Evolutionary conservation across 2,888 invertebrate species (phyloP).

Genomic region (Temnothorax rugatulus): DNA sequence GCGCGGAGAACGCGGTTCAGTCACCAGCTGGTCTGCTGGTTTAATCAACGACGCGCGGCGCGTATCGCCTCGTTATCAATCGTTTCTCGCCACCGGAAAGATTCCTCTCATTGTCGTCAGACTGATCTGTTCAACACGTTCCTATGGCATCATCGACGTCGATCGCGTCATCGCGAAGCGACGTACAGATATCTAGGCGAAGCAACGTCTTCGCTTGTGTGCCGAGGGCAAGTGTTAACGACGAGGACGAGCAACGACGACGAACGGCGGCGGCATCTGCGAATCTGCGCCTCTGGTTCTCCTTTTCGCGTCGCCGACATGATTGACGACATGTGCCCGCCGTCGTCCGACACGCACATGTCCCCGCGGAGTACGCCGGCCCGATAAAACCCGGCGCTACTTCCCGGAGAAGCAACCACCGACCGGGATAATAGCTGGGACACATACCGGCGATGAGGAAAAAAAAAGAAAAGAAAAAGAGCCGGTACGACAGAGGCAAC

Average conservation of each 20-base stretch:
- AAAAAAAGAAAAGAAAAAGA: slow-evolving; percentile 49
- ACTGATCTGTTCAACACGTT: not conserved
- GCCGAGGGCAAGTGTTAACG: slow-evolving; percentile 61
- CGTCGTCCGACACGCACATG: slow-evolving; percentile 53
- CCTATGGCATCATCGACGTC: slow-evolving; percentile 45
- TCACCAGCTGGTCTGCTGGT: not conserved
- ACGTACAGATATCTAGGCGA: slow-evolving; percentile 32
- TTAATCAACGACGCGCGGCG: slow-evolving; percentile 5
- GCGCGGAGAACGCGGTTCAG: not conserved
- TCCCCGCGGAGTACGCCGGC: not conserved
- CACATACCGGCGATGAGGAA: slow-evolving; percentile 32
- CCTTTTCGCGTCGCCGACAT: slow-evolving; percentile 65
- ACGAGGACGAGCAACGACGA: slow-evolving; percentile 32
- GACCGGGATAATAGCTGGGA: slow-evolving; percentile 63
- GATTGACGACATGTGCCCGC: slow-evolving; percentile 65
- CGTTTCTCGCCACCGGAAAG: not conserved
- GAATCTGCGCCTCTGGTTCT: slow-evolving; percentile 28
- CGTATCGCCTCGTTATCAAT: not conserved
- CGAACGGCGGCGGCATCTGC: slow-evolving; percentile 55
- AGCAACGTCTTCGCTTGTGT: not conserved
- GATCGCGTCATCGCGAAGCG: slow-evolving; percentile 32
- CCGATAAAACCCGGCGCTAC: slow-evolving; percentile 46
- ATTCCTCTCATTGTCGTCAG: not conserved
- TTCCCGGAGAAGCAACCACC: slow-evolving; percentile 56
- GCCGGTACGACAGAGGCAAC: slow-evolving; percentile 1